Percentiles rank a stretch among this genome's conserved stretches.
These are phyloP conservation scores for Aphodius granarius DNA, from an alignment of 2,888 invertebrate genomes.

Conservation along the genomic window DNA sequence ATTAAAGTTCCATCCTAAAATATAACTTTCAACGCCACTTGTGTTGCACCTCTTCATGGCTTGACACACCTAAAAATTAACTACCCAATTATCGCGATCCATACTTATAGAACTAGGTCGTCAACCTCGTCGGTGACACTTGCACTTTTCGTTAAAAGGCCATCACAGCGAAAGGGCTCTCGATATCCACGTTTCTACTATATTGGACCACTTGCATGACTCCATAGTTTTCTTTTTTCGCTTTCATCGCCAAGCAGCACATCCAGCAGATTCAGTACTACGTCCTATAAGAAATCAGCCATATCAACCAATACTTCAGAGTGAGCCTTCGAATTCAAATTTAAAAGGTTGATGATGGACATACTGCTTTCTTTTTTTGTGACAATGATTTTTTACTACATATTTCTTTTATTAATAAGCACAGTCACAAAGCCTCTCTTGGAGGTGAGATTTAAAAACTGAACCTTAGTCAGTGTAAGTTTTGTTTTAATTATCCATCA, in stretches of 20 bases:
- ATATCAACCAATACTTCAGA: background rate
- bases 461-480: background rate
- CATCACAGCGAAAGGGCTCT: background rate
- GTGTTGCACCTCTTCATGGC: background rate
- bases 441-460: background rate
- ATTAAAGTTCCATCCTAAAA: background rate
- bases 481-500: background rate
- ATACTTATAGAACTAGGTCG: background rate
- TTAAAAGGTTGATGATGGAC: too few species aligned
- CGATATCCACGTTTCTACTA: background rate
- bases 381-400: background rate
- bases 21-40: background rate
- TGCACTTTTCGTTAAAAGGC: background rate
- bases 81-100: background rate
- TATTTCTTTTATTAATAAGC: too few species aligned
- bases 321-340: conserved; percentile 3
- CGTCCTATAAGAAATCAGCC: too few species aligned
- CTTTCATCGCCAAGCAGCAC: too few species aligned
- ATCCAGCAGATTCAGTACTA: too few species aligned
- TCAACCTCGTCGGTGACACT: background rate
- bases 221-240: background rate
- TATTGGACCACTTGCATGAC: background rate
- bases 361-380: background rate
- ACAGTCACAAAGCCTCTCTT: too few species aligned
- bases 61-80: background rate